Evolutionary conservation across 2,888 invertebrate genomes (phyloP).

Genomic region (Auanema sp.): DNA sequence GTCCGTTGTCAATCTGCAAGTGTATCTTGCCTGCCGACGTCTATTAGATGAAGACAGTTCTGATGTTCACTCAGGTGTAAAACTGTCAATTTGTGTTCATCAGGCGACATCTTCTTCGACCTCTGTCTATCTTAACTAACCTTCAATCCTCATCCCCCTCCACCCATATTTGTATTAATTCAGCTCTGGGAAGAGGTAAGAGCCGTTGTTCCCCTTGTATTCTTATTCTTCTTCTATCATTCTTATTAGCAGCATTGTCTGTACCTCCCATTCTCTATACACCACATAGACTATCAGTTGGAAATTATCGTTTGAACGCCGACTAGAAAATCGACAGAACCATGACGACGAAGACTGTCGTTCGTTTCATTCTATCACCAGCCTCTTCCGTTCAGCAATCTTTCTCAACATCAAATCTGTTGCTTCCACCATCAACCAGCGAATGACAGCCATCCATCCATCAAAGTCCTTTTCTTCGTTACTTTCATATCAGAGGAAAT

Average conservation of each 20-base stretch:
- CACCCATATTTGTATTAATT: neutral
- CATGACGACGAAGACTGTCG: too few relatives aligned
- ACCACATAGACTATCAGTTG: neutral
- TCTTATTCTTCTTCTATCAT: neutral
- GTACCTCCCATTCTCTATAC: neutral
- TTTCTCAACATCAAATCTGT: too few relatives aligned
- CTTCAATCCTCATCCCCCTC: neutral
- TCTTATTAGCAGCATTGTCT: neutral
- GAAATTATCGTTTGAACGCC: neutral
- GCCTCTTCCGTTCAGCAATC: too few relatives aligned
- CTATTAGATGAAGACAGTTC: slow-evolving; percentile 12
- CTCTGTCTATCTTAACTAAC: neutral
- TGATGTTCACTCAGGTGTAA: slow-evolving; percentile 24
- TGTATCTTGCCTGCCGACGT: too few relatives aligned
- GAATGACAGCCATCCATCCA: too few relatives aligned
- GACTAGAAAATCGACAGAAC: neutral
- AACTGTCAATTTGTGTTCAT: slow-evolving; percentile 22
- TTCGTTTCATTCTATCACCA: too few relatives aligned
- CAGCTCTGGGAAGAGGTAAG: slow-evolving; percentile 3
- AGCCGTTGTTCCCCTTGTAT: neutral
- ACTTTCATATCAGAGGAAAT: too few relatives aligned
- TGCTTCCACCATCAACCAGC: too few relatives aligned
- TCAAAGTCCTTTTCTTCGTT: too few relatives aligned
- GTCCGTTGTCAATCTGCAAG: too few relatives aligned
- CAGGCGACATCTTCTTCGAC: slow-evolving; percentile 12